A percentile compares a stretch with the other conserved stretches of the same genome.
phyloP scores from a whole-genome alignment of 2,113 vertebrate species.

The Dendropsophus ebraccatus region DNA sequence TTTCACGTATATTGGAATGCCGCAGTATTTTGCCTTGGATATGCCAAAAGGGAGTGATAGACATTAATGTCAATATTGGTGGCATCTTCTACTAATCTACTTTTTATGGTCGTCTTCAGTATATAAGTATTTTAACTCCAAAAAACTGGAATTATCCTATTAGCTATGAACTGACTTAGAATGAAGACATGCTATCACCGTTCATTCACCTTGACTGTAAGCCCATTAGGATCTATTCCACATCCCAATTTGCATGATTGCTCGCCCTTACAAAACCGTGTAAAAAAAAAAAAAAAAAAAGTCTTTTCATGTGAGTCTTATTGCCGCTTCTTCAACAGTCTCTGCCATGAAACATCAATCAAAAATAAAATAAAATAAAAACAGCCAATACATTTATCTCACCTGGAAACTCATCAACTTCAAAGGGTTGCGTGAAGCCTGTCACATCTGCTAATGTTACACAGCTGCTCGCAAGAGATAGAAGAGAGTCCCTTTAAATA shows the following conservation, averaged over 20 bases:
- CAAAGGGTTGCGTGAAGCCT: background rate
- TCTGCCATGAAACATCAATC: background rate
- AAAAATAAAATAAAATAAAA: background rate
- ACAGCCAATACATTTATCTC: background rate
- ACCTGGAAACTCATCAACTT: slow-evolving; percentile 33
- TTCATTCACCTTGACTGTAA: background rate
- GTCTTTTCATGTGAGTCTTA: background rate
- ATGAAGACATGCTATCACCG: background rate
- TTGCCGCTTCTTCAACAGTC: background rate
- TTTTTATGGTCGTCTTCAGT: no score
- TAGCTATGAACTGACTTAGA: background rate
- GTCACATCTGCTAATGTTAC: slow-evolving; percentile 16
- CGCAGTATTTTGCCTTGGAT: no score
- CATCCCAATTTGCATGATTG: slow-evolving; percentile 7
- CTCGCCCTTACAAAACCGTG: background rate
- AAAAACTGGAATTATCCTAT: background rate
- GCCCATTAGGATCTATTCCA: background rate
- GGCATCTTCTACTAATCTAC: no score
- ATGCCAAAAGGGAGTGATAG: no score
- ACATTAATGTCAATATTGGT: no score
- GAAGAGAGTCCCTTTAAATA: slow-evolving; percentile 9
- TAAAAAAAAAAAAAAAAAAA: slow-evolving; percentile 9
- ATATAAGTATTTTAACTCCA: no score
- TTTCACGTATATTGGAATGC: no score
- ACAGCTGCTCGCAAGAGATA: slow-evolving; percentile 35